Evolutionary conservation across 2,888 invertebrate species (phyloP).

Genomic region (Allacma fusca): DNA sequence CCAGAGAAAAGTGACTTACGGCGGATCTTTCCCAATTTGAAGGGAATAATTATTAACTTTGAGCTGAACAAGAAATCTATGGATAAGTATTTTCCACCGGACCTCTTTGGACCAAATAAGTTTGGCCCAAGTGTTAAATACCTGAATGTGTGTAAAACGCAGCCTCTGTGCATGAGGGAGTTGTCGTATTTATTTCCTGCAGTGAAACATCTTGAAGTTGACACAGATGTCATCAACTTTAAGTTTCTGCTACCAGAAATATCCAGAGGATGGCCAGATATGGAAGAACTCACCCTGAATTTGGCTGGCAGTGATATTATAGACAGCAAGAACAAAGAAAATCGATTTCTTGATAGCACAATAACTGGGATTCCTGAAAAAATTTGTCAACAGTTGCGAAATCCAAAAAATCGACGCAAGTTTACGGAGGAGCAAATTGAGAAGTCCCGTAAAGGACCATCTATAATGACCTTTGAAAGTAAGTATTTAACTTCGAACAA

Average conservation of each 20-base stretch:
- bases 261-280: background rate
- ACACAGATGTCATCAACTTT: constrained; percentile 1
- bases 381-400: background rate
- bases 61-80: background rate
- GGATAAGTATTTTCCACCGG: constrained; percentile 5
- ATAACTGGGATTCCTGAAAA: constrained; percentile 6
- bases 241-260: background rate
- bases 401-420: constrained; percentile 4
- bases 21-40: background rate
- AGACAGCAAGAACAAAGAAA: constrained; percentile 17
- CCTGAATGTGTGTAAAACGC: background rate
- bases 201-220: constrained; percentile 1
- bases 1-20: constrained; percentile 5
- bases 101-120: background rate
- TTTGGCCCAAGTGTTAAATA: constrained; percentile 1
- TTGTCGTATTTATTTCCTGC: background rate
- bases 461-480: background rate
- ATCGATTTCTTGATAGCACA: constrained; percentile 13
- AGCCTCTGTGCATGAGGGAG: constrained; percentile 1
- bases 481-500: too few relatives aligned
- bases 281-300: constrained; percentile 1
- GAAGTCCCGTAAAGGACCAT: background rate
- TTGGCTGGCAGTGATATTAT: background rate
- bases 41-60: constrained; percentile 6
- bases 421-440: background rate